A percentile compares a stretch with the other conserved stretches of the same genome.
Conservation (phyloP, 1,140 invertebrate species). For the Drosophila bifasciata region DNA sequence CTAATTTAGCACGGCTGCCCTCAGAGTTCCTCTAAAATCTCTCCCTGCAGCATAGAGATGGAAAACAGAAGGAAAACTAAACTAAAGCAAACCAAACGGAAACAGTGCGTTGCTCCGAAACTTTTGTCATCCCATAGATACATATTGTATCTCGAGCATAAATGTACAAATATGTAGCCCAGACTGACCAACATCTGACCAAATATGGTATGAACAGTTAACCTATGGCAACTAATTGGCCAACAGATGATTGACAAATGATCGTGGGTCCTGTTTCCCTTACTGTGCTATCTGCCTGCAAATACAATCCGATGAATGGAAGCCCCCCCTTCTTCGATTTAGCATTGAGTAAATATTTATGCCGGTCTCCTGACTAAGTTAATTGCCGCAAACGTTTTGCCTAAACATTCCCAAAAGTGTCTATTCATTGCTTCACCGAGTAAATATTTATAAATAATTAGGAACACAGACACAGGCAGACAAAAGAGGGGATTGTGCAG, state of each 20-base stretch:
- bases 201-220: slow-evolving; percentile 40
- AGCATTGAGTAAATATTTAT: slow-evolving; percentile 37
- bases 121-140: slow-evolving; percentile 49
- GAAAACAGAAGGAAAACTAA: slow-evolving; percentile 48
- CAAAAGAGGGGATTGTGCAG: background rate
- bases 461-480: background rate
- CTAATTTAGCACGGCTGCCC: slow-evolving; percentile 59
- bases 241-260: no score
- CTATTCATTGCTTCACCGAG: slow-evolving; percentile 11
- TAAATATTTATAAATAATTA: slow-evolving; percentile 46
- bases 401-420: slow-evolving; percentile 11
- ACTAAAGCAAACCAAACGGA: slow-evolving; percentile 47
- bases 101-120: slow-evolving; percentile 37
- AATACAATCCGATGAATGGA: background rate
- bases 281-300: slow-evolving; percentile 7
- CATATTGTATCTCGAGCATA: slow-evolving; percentile 13
- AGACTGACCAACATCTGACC: slow-evolving; percentile 32
- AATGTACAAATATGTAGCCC: slow-evolving; percentile 35
- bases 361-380: slow-evolving; percentile 8
- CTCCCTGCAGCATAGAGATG: slow-evolving; percentile 44
- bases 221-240: slow-evolving; percentile 31
- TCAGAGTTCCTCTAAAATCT: slow-evolving; percentile 17
- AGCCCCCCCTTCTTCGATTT: background rate
- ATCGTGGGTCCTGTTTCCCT: no score
- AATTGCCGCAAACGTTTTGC: slow-evolving; percentile 23